Percentiles rank a stretch among this genome's conserved stretches.
Evolutionary conservation across 2,888 invertebrate genomes (phyloP).

Genomic region (Xanthia togata): DNA sequence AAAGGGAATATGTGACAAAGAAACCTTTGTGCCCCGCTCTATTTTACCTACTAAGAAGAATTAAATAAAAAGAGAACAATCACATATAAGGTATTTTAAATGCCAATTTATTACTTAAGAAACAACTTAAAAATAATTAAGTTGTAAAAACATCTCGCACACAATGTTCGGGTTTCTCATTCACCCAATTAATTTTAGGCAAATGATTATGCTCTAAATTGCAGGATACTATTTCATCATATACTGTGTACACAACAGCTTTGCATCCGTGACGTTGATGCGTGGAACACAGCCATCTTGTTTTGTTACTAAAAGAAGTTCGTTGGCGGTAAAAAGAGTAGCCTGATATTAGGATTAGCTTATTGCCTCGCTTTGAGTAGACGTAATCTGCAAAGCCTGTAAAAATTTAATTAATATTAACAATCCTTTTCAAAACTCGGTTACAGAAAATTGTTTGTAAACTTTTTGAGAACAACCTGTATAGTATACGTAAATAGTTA

Average conservation of each 20-base stretch:
- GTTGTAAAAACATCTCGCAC: not conserved
- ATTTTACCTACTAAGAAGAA: not conserved
- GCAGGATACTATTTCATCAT: conserved; percentile 5
- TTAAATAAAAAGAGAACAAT: too few relatives aligned
- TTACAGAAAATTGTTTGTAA: not conserved
- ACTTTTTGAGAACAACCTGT: too few relatives aligned
- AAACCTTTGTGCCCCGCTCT: not conserved
- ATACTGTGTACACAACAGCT: conserved; percentile 36
- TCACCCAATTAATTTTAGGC: conserved; percentile 40
- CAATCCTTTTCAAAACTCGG: not conserved
- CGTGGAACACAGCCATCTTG: conserved; percentile 36
- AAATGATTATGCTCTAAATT: conserved; percentile 37
- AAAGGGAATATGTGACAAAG: not conserved
- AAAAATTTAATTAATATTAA: not conserved
- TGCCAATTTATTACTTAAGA: not conserved
- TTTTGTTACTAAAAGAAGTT: not conserved
- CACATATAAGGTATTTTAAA: too few relatives aligned
- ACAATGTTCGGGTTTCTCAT: conserved; percentile 5
- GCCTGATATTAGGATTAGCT: conserved; percentile 29
- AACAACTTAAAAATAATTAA: not conserved
- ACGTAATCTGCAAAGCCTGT: conserved; percentile 33
- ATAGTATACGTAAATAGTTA: too few relatives aligned
- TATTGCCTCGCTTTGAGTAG: conserved; percentile 39
- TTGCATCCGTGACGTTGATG: conserved; percentile 40
- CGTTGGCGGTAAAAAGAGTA: conserved; percentile 41